Evolutionary conservation across 2,888 invertebrate species (phyloP), one percentile per base, ranked within the genome.

Genomic region (Diarsia rubi): DNA sequence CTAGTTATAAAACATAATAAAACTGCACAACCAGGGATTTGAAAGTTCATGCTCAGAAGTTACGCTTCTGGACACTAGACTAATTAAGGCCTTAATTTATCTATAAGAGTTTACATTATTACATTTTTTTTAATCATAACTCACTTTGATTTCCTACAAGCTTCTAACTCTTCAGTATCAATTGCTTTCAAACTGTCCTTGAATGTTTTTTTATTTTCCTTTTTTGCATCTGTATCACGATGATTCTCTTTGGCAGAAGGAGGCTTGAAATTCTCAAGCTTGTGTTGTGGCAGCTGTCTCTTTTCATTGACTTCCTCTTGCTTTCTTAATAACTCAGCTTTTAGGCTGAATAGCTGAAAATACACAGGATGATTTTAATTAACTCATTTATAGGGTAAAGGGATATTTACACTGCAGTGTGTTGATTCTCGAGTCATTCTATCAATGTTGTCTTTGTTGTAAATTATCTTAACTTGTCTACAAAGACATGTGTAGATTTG

Each of bases 321-420:
- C 93, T 99, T 99, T 81, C 98, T 97, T 64, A 98, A 93, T 24
- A 99, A 96, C 94, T 99, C 99, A 0, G 99, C 99, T 95, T 99
- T 99, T 78, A 99, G 95, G 89, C 98, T 98, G n/a, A 98, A 94
- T 69, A 98, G 91, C 97, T 97, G 91, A 37, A 71, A 75, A 52
- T 52, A 27, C 0, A 45, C 12, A 44, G 27, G 16, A 75, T 31
- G 44, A 49, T 24, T 42, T 16, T n/a, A 54, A n/a, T n/a, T n/a
- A n/a, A n/a, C n/a, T n/a, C n/a, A n/a, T n/a, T n/a, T n/a, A n/a
- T n/a, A n/a, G n/a, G n/a, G n/a, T n/a, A n/a, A n/a, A n/a, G n/a
- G n/a, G n/a, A n/a, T 24, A 60, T 60, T 60, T n/a, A 42, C 19
- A 44, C 11, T 11, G 14, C 21, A 37, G 37, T 62, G 3, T 62